Percentiles rank a stretch among this genome's conserved stretches.
Evolutionary conservation across 2,113 vertebrate genomes (phyloP).

Genomic region (Apaloderma vittatum): DNA sequence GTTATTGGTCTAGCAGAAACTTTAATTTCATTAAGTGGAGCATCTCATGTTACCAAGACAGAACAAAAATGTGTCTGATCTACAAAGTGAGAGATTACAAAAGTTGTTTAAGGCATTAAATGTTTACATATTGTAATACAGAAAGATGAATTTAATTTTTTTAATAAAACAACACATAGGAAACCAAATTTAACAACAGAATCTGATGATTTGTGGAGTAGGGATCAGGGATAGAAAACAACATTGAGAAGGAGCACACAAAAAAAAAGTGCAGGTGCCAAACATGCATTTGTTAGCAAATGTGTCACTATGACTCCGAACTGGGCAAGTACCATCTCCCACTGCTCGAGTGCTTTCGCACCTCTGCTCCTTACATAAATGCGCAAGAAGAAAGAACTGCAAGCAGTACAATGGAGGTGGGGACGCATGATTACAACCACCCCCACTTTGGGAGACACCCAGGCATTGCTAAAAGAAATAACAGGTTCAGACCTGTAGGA

Average conservation of each 20-base stretch:
- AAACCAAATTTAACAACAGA: not conserved
- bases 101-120: not conserved
- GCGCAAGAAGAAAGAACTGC: not conserved
- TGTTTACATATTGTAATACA: not conserved
- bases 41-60: not conserved
- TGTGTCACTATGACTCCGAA: not conserved
- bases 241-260: not conserved
- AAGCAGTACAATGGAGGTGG: not conserved
- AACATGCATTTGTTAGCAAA: not conserved
- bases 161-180: not conserved
- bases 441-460: constrained; percentile 23
- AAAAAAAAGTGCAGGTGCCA: not conserved
- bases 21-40: not conserved
- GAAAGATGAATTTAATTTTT: not conserved
- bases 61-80: not conserved
- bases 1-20: not conserved
- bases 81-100: not conserved
- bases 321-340: not conserved
- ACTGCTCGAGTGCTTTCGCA: not conserved
- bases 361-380: not conserved
- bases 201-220: not conserved
- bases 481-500: constrained; percentile 25
- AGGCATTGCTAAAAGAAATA: constrained; percentile 27
- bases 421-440: not conserved
- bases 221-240: not conserved